Conservation (phyloP, 1,140 invertebrate species). For the Brachionus manjavacas region DNA sequence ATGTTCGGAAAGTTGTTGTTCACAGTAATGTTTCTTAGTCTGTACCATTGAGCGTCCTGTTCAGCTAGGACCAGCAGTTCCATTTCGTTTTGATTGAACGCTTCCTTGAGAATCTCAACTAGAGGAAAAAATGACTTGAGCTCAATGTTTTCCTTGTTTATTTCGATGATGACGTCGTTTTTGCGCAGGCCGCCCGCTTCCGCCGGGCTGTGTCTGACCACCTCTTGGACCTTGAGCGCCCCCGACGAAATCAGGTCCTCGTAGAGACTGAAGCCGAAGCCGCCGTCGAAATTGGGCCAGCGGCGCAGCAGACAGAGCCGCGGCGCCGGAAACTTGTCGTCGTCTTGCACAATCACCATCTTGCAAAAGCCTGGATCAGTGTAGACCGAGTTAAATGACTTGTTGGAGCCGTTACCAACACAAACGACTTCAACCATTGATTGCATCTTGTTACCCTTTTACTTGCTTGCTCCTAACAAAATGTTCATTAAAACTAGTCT, state of each 20-base stretch:
- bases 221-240: conserved; percentile 27
- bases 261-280: conserved; percentile 33
- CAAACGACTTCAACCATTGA: conserved; percentile 43
- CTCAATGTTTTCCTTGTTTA: conserved; percentile 34
- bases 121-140: conserved; percentile 22
- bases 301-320: conserved; percentile 14
- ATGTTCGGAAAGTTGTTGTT: conserved; percentile 40
- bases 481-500: conserved; percentile 1
- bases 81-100: conserved; percentile 7
- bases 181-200: conserved; percentile 34
- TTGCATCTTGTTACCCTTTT: conserved; percentile 21
- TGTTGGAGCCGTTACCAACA: conserved; percentile 42
- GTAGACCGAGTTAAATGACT: conserved; percentile 33
- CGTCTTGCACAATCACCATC: conserved; percentile 43
- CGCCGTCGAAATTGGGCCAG: conserved; percentile 38
- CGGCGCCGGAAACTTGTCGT: conserved; percentile 39
- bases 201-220: conserved; percentile 19
- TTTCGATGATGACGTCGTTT: conserved; percentile 37
- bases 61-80: conserved; percentile 27
- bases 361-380: conserved; percentile 32
- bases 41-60: conserved; percentile 37
- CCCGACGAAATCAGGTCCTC: conserved; percentile 1
- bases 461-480: neutral
- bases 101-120: conserved; percentile 27
- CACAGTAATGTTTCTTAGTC: conserved; percentile 11